A percentile compares a stretch with the other conserved stretches of the same genome.
Conservation (phyloP, 2,797 vertebrate genomes). For the Hippoglossus hippoglossus region DNA sequence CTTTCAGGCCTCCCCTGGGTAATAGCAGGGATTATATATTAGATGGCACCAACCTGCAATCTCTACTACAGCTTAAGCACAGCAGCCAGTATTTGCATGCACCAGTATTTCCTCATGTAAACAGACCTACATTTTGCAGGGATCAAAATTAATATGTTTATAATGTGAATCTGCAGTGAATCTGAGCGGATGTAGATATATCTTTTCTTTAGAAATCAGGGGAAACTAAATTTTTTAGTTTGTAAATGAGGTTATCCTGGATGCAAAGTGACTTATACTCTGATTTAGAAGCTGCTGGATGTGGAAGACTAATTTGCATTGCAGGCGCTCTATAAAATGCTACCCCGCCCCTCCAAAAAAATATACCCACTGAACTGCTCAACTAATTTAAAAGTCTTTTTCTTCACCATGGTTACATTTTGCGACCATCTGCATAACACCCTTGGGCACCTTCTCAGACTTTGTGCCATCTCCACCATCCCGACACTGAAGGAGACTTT, state of each 20-base stretch:
- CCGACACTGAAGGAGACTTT: not conserved
- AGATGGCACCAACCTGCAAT: slow-evolving; percentile 42
- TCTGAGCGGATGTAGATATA: slow-evolving; percentile 38
- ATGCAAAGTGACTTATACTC: slow-evolving; percentile 1
- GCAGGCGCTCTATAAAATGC: slow-evolving; percentile 13
- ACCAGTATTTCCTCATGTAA: slow-evolving; percentile 14
- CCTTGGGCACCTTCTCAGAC: slow-evolving; percentile 6
- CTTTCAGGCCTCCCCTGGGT: slow-evolving; percentile 45
- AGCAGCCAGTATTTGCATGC: not conserved
- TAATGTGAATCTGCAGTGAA: slow-evolving; percentile 18
- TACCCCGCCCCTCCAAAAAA: too few species aligned
- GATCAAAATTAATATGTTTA: slow-evolving; percentile 43
- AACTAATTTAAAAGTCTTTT: slow-evolving; percentile 28
- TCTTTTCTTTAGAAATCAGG: slow-evolving; percentile 21
- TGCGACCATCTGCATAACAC: slow-evolving; percentile 15
- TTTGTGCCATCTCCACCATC: not conserved
- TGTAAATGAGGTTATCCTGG: slow-evolving; percentile 20
- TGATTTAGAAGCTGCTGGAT: slow-evolving; percentile 22
- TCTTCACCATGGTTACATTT: slow-evolving; percentile 7
- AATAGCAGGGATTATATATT: slow-evolving; percentile 54
- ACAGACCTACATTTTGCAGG: slow-evolving; percentile 4
- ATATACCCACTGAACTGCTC: slow-evolving; percentile 9
- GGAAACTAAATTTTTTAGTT: slow-evolving; percentile 1
- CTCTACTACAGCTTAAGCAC: slow-evolving; percentile 22
- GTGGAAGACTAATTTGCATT: slow-evolving; percentile 36